These are phyloP conservation scores for Bombus superbus DNA, from an alignment of 1,140 invertebrate species.

Conservation along the genomic window DNA sequence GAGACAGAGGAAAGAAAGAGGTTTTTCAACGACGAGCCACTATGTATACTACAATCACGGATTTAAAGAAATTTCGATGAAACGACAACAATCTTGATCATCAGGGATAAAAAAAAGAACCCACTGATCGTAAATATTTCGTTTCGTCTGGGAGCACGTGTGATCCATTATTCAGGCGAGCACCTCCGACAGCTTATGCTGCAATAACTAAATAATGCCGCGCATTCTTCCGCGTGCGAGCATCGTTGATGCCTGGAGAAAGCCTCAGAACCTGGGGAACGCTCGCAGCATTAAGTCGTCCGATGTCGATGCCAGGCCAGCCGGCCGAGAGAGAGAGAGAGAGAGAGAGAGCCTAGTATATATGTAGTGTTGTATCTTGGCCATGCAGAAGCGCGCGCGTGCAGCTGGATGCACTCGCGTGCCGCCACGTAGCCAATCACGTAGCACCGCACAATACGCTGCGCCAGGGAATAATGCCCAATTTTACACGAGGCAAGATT, in stretches of 20 bases:
- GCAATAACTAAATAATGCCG: slow-evolving; percentile 39
- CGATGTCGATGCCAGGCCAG: slow-evolving; percentile 14
- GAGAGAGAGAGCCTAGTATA: not conserved
- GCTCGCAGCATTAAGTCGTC: slow-evolving; percentile 37
- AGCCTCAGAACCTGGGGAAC: not conserved
- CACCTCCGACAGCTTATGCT: slow-evolving; percentile 8
- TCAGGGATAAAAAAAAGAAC: not conserved
- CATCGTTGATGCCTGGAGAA: not conserved
- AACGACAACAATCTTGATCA: not conserved
- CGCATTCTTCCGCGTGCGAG: slow-evolving; percentile 32
- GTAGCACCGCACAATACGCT: slow-evolving; percentile 26
- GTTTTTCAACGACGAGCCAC: not conserved
- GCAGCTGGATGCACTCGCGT: slow-evolving; percentile 62
- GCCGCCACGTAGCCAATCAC: slow-evolving; percentile 42
- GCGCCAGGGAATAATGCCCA: slow-evolving; percentile 58
- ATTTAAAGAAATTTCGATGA: not conserved
- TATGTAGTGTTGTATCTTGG: not conserved
- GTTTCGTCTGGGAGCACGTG: not conserved
- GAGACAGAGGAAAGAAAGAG: not conserved
- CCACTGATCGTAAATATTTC: not conserved
- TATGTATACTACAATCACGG: too few species aligned
- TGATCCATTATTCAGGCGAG: slow-evolving; percentile 28
- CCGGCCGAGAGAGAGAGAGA: not conserved
- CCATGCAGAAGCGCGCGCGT: slow-evolving; percentile 13
- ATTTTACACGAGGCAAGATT: slow-evolving; percentile 68